A percentile compares a stretch with the other conserved stretches of the same genome.
Evolutionary conservation across 1,140 invertebrate species (phyloP).

Genomic region (Drosophila chauvacae): DNA sequence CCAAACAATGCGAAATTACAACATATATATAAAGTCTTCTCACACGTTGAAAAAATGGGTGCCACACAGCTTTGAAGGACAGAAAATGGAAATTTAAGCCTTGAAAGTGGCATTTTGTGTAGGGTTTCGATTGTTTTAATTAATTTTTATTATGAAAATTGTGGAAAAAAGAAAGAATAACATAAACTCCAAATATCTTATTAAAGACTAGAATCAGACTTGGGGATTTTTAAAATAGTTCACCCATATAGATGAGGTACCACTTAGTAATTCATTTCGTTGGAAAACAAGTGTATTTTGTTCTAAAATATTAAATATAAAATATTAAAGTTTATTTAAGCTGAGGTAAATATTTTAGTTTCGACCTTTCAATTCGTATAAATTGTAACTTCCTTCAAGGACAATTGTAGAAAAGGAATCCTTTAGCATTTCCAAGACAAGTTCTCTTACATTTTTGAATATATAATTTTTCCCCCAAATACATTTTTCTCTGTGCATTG

Average conservation of each 20-base stretch:
- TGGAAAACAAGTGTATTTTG: no score
- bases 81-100: slow-evolving; percentile 4
- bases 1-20: slow-evolving; percentile 83
- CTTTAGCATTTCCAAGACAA: not conserved
- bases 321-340: no score
- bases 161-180: not conserved
- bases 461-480: not conserved
- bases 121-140: not conserved
- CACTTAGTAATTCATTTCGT: no score
- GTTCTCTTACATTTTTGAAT: not conserved
- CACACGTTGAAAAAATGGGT: not conserved
- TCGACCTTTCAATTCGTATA: not conserved
- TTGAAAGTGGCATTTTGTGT: not conserved
- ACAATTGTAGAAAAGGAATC: no score
- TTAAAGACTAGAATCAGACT: no score
- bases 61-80: not conserved
- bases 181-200: no score
- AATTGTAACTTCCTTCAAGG: no score
- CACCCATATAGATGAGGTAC: no score
- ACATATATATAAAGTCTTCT: slow-evolving; percentile 27
- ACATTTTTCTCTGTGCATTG: not conserved
- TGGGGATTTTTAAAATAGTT: no score
- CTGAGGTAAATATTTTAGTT: not conserved
- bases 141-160: not conserved
- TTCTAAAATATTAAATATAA: no score